phyloP scores from a whole-genome alignment of 2,888 invertebrate species.

The Alloscopus bannaensis region DNA sequence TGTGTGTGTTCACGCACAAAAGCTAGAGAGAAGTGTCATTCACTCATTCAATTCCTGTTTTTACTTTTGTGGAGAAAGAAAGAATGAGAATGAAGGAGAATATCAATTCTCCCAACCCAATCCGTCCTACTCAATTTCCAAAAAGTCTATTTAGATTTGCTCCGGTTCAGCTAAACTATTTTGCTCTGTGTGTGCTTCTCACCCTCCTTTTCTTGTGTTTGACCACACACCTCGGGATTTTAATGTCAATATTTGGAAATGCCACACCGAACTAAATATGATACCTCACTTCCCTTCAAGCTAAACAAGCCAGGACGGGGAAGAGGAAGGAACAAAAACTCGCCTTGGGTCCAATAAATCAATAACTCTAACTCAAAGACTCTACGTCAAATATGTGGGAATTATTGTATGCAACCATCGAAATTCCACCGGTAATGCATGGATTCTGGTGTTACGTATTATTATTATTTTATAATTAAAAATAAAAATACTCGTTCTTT shows the following conservation, averaged over 20 bases:
- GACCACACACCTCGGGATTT: conserved; percentile 72
- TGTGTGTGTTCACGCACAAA: conserved; percentile 34
- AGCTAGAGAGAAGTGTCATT: not conserved
- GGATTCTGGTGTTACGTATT: too few species aligned
- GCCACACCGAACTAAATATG: conserved; percentile 56
- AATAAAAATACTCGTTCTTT: too few species aligned
- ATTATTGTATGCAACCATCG: too few species aligned
- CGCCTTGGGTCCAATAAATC: too few species aligned
- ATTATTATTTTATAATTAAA: too few species aligned
- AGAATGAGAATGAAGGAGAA: not conserved
- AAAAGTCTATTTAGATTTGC: conserved; percentile 31
- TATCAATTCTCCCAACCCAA: conserved; percentile 21
- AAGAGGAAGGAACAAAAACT: too few species aligned
- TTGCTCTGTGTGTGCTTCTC: conserved; percentile 33
- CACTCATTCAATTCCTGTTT: conserved; percentile 4
- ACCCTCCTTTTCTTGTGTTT: conserved; percentile 41
- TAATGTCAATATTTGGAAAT: conserved; percentile 72
- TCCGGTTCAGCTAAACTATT: conserved; percentile 24
- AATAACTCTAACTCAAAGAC: too few species aligned
- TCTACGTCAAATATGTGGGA: too few species aligned
- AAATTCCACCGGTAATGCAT: too few species aligned
- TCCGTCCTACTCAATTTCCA: conserved; percentile 51
- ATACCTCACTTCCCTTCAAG: conserved; percentile 16
- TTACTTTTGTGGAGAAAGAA: not conserved
- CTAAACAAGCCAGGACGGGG: too few species aligned